Percentiles rank a stretch among this genome's conserved stretches.
Conservation (phyloP, 2,113 vertebrate genomes). For the Sinocyclocheilus rhinocerous region DNA sequence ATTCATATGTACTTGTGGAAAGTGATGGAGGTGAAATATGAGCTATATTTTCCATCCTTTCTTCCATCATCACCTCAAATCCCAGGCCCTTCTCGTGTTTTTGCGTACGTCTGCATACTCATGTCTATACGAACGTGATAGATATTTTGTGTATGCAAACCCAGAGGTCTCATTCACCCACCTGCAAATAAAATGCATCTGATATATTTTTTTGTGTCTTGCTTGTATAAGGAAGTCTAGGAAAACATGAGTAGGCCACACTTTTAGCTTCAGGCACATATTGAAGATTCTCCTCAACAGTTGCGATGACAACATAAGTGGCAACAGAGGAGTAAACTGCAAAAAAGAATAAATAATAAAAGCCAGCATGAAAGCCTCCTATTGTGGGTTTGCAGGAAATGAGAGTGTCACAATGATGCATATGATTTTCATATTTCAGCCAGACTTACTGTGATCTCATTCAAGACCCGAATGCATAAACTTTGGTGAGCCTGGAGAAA, state of each 20-base stretch:
- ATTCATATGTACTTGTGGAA: neutral
- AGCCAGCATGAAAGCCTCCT: neutral
- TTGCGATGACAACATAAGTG: constrained; percentile 37
- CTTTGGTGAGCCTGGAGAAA: neutral
- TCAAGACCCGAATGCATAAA: constrained; percentile 7
- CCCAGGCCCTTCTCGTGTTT: neutral
- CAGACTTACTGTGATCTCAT: constrained; percentile 26
- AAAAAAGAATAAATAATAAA: constrained; percentile 5
- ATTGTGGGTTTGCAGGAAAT: constrained; percentile 9
- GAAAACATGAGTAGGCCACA: neutral
- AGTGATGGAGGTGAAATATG: neutral
- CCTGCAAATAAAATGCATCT: neutral
- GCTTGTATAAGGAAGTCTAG: neutral
- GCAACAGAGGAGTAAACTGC: constrained; percentile 4
- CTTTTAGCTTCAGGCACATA: constrained; percentile 2
- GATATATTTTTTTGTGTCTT: neutral
- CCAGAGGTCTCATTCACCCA: constrained; percentile 2
- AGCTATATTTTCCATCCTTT: constrained; percentile 16
- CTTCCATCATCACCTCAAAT: neutral
- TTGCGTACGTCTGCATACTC: neutral
- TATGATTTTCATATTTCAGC: constrained; percentile 50
- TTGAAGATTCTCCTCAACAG: neutral
- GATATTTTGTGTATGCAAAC: constrained; percentile 4
- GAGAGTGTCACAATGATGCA: neutral
- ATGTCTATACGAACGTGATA: neutral